A percentile compares a stretch with the other conserved stretches of the same genome.
phyloP scores from a whole-genome alignment of 1,140 invertebrate genomes.

The Procambarus virginalis region DNA sequence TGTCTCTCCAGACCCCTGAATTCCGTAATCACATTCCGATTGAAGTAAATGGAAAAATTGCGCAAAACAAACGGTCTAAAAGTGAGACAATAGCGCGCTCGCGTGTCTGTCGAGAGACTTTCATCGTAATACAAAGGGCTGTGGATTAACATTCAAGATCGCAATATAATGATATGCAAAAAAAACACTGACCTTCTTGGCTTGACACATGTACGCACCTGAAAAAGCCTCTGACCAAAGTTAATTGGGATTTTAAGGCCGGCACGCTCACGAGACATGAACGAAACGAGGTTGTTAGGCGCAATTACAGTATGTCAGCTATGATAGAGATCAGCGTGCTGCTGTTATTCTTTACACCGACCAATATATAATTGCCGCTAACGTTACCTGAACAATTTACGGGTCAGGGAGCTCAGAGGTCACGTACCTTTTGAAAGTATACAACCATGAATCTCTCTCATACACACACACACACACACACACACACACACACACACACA shows the following conservation, averaged over 20 bases:
- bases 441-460: no score
- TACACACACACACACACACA: no score
- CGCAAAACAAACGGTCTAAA: neutral
- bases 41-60: neutral
- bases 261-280: neutral
- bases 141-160: neutral
- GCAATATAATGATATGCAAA: slow-evolving; percentile 3
- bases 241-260: neutral
- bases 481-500: no score
- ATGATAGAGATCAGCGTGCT: no score
- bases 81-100: neutral
- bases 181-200: slow-evolving; percentile 2
- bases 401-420: no score
- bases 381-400: no score
- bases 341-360: no score
- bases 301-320: no score
- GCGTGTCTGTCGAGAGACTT: neutral
- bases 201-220: neutral
- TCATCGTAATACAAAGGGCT: neutral
- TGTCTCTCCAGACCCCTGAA: neutral
- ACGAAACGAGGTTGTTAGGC: no score
- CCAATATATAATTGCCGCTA: no score
- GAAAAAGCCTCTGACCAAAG: neutral
- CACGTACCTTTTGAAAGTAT: no score
- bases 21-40: slow-evolving; percentile 7